Conservation (phyloP, 2,888 invertebrate species). For the Sphecodes monilicornis region DNA sequence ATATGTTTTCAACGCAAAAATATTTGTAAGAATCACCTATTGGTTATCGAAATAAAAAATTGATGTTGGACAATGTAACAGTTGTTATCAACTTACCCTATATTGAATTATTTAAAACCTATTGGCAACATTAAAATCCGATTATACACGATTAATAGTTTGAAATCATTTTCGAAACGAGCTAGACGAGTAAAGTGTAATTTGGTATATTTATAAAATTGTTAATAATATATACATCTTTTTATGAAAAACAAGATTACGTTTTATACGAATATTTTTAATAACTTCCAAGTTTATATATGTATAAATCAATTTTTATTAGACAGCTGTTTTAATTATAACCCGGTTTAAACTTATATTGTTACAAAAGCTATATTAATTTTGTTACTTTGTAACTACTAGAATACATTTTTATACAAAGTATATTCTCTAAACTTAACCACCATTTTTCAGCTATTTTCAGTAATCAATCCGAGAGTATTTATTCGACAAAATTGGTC, state of each 20-base stretch:
- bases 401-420: not conserved
- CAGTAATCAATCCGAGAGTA: not conserved
- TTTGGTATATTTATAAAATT: not conserved
- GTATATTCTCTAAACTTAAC: not conserved
- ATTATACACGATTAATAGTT: not conserved
- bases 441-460: not conserved
- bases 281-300: not conserved
- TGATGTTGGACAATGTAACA: too few species aligned
- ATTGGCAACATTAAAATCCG: not conserved
- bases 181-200: not conserved
- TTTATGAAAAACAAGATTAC: not conserved
- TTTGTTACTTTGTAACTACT: not conserved
- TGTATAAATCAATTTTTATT: not conserved
- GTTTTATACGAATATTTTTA: not conserved
- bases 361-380: not conserved
- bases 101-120: not conserved
- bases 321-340: not conserved
- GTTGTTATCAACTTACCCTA: too few species aligned
- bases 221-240: not conserved
- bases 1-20: too few species aligned
- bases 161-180: not conserved
- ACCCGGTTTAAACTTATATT: not conserved
- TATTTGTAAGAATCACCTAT: too few species aligned
- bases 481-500: too few species aligned
- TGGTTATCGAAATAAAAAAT: too few species aligned